Evolutionary conservation across 2,888 invertebrate genomes (phyloP), one percentile per base, ranked within the genome.

Genomic region (Eremobia ochroleuca): DNA sequence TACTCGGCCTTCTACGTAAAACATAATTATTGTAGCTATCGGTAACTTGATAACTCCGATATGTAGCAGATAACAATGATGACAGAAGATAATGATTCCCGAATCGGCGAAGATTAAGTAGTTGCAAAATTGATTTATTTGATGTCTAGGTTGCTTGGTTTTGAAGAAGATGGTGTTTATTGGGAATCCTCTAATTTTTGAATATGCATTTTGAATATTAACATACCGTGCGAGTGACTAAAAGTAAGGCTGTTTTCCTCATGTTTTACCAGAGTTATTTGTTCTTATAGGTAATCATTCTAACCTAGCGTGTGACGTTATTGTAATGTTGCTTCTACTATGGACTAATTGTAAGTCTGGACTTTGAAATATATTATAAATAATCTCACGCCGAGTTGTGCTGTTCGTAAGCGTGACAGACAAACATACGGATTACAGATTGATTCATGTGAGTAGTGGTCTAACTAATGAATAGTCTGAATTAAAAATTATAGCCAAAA

Each of bases 1-100:
- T 71, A 76, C 59, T 76, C 64, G 61, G 66, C 68, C 70, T 66
- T 73, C 46, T 71, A 73, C 74, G 43, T 75, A 71, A 31, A 69
- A 80, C 77, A 76, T 78, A 81, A 83, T 87, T 76, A 80, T 79
- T 77, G 67, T 59, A 68, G 78, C 64, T 83, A 79, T 78, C 73
- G 70, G 67, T 68, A 78, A 76, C 65, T 71, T 78, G 87, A 88
- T 89, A 88, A 84, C 77, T 68, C 66, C 77, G 87, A 85, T 83
- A 82, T 71, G 81, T 76, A 76, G 69, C 75, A 73, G 87, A 85
- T 87, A 86, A 82, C 81, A 68, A 64, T 85, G 77, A 83, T 88
- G 85, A 78, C 86, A 75, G 80, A 46, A 79, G 85, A 87, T 88
- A 79, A 83, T 81, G 66, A 62, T 58, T 73, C 49, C 65, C 34